phyloP scores from a whole-genome alignment of 2,888 invertebrate genomes.

The Linnaemya tessellans region DNA sequence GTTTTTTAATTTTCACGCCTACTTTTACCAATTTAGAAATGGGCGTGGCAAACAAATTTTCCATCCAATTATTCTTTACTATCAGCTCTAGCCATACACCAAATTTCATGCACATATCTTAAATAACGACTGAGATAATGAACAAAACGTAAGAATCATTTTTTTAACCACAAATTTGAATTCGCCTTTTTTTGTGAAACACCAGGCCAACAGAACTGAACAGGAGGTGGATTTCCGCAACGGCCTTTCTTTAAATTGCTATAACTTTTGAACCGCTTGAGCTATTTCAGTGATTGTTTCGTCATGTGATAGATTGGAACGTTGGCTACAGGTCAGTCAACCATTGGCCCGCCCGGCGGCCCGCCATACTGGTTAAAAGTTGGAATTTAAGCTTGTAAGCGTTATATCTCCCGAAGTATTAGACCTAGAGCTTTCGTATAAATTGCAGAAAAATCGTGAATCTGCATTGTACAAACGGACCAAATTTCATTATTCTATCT shows the following conservation, averaged over 20 bases:
- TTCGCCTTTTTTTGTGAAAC: neutral
- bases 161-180: neutral
- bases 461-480: neutral
- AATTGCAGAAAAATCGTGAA: neutral
- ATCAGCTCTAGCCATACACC: too few relatives aligned
- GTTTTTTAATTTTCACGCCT: too few relatives aligned
- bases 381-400: neutral
- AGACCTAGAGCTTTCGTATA: neutral
- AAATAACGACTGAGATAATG: neutral
- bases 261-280: neutral
- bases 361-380: neutral
- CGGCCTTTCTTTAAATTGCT: neutral
- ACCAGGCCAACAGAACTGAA: neutral
- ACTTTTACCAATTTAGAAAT: too few relatives aligned
- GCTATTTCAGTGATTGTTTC: neutral
- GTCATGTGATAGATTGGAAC: neutral
- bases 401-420: neutral
- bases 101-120: neutral
- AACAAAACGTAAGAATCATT: neutral
- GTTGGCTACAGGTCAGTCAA: neutral
- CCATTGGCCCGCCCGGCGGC: too few relatives aligned
- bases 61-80: too few relatives aligned
- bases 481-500: neutral
- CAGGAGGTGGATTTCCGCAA: neutral
- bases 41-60: too few relatives aligned